These are phyloP conservation scores for Lophura swinhoii DNA, from an alignment of 2,797 vertebrate species.

Conservation along the genomic window DNA sequence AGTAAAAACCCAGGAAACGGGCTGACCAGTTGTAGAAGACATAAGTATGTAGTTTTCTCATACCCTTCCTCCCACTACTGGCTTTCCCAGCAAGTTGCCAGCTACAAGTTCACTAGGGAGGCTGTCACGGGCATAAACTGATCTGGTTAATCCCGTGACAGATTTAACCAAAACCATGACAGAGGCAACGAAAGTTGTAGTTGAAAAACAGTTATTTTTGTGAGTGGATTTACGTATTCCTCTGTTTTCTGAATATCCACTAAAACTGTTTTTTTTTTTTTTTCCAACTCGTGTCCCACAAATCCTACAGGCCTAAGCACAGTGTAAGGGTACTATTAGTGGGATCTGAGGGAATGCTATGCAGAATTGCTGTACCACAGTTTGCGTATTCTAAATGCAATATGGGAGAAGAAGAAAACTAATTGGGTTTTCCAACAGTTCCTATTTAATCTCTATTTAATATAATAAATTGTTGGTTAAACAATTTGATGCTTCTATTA, in stretches of 20 bases:
- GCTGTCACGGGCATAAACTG: no score
- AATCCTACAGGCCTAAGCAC: not conserved
- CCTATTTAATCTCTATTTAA: not conserved
- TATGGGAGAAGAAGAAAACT: not conserved
- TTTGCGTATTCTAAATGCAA: not conserved
- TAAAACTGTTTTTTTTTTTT: not conserved
- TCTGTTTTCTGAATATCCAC: not conserved
- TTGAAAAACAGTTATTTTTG: not conserved
- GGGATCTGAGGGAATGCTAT: not conserved
- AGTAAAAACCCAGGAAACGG: not conserved
- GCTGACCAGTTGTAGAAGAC: not conserved
- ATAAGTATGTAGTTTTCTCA: not conserved
- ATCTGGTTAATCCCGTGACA: no score
- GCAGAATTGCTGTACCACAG: rapidly evolving
- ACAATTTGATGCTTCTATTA: not conserved
- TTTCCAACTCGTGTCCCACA: not conserved
- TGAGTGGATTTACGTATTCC: not conserved
- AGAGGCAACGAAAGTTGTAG: not conserved
- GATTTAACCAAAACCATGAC: no score
- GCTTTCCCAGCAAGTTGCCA: not conserved
- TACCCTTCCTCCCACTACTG: not conserved
- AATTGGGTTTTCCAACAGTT: not conserved
- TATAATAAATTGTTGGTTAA: not conserved
- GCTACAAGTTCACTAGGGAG: not conserved
- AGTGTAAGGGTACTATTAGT: not conserved